Conservation (phyloP, 2,888 invertebrate genomes). For the Ypsolopha sequella region DNA sequence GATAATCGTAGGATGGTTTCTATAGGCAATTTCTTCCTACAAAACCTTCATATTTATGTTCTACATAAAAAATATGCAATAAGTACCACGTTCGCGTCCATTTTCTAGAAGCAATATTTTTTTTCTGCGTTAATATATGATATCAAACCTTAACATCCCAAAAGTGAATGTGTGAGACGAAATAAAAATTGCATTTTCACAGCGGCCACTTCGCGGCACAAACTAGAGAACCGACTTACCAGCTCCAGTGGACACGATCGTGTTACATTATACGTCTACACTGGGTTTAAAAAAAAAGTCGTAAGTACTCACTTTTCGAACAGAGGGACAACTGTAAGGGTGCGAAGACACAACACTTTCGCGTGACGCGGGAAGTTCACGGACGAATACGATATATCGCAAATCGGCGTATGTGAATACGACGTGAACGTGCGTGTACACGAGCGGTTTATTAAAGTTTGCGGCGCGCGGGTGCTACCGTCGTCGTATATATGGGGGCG, state of each 20-base stretch:
- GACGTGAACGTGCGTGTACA: neutral
- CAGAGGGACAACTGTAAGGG: conserved; percentile 11
- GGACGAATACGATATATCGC: conserved; percentile 1
- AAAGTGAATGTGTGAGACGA: neutral
- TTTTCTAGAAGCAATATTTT: neutral
- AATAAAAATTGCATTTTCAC: conserved; percentile 1
- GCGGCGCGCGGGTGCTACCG: conserved; percentile 28
- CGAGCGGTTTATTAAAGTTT: conserved; percentile 23
- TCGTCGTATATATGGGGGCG: conserved; percentile 46
- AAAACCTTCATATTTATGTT: no score
- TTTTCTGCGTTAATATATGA: neutral
- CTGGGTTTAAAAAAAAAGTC: conserved; percentile 7
- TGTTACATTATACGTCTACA: neutral
- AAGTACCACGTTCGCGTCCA: no score
- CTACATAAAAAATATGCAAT: no score
- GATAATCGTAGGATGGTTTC: no score
- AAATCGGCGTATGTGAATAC: conserved; percentile 25
- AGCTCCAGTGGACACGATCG: neutral
- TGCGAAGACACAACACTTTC: conserved; percentile 29
- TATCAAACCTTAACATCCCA: neutral
- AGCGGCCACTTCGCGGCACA: neutral
- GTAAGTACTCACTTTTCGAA: conserved; percentile 38
- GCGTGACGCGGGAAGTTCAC: conserved; percentile 22
- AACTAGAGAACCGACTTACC: no score
- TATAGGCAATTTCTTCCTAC: no score